phyloP scores from a whole-genome alignment of 2,888 invertebrate genomes.

The Andrena bicolor region DNA sequence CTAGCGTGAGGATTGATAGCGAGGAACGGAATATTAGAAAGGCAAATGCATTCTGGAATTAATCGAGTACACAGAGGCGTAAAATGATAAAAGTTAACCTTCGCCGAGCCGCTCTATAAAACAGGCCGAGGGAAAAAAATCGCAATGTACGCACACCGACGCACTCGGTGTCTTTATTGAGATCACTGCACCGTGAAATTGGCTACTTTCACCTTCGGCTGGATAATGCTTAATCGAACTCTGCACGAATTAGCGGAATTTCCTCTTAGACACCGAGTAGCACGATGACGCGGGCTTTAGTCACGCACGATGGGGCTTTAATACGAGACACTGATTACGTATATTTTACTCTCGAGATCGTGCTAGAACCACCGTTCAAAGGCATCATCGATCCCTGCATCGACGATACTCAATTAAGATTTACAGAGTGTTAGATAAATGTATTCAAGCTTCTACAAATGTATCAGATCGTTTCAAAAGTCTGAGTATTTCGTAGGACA shows the following conservation, averaged over 20 bases:
- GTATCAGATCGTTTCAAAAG: no score
- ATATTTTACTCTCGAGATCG: conserved; percentile 12
- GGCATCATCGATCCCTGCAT: neutral
- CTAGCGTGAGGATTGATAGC: neutral
- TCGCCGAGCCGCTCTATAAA: conserved; percentile 37
- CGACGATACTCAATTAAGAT: neutral
- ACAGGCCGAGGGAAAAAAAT: conserved; percentile 16
- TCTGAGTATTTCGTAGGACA: no score
- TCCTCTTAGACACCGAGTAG: conserved; percentile 36
- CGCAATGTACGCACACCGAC: neutral
- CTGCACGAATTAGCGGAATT: conserved; percentile 64
- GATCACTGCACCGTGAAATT: conserved; percentile 73
- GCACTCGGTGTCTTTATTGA: conserved; percentile 62
- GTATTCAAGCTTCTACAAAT: no score
- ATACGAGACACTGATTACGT: conserved; percentile 46
- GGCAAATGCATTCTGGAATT: conserved; percentile 23
- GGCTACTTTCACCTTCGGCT: conserved; percentile 69
- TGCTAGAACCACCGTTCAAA: neutral
- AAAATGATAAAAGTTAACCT: conserved; percentile 35
- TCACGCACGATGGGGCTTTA: conserved; percentile 42
- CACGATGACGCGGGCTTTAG: conserved; percentile 45
- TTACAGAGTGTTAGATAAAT: no score
- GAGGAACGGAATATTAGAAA: neutral
- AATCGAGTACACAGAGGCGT: conserved; percentile 26
- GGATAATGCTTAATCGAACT: conserved; percentile 70